A percentile compares a stretch with the other conserved stretches of the same genome.
Evolutionary conservation across 2,797 vertebrate species (phyloP).

Genomic region (Cebuella pygmaea): DNA sequence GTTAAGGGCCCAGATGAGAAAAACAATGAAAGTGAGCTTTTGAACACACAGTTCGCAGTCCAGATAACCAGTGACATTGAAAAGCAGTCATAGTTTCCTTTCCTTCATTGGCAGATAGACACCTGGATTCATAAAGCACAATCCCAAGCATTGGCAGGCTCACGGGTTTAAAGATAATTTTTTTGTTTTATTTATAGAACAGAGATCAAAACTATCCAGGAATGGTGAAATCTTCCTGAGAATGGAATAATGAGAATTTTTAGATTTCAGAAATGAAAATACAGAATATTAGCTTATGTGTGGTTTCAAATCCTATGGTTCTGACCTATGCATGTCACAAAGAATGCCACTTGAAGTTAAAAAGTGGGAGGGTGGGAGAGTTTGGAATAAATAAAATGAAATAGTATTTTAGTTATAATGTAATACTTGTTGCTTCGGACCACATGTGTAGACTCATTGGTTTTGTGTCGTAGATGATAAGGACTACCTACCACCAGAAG

Average conservation of each 20-base stretch:
- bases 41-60: neutral
- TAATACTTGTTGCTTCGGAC: neutral
- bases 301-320: neutral
- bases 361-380: neutral
- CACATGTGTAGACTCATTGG: accelerated
- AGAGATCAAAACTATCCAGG: neutral
- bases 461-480: neutral
- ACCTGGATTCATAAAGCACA: neutral
- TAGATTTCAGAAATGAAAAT: neutral
- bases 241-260: neutral
- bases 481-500: neutral
- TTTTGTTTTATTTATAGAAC: neutral
- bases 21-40: neutral
- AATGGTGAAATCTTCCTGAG: neutral
- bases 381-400: neutral
- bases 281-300: neutral
- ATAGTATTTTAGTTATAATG: neutral
- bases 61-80: neutral
- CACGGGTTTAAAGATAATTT: neutral
- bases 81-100: neutral
- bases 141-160: neutral
- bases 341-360: neutral
- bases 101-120: neutral
- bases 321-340: neutral
- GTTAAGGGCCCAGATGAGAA: neutral